Evolutionary conservation across 2,797 vertebrate species (phyloP), one percentile per base, ranked within the genome.

Genomic region (Pseudocheirus occidentalis): DNA sequence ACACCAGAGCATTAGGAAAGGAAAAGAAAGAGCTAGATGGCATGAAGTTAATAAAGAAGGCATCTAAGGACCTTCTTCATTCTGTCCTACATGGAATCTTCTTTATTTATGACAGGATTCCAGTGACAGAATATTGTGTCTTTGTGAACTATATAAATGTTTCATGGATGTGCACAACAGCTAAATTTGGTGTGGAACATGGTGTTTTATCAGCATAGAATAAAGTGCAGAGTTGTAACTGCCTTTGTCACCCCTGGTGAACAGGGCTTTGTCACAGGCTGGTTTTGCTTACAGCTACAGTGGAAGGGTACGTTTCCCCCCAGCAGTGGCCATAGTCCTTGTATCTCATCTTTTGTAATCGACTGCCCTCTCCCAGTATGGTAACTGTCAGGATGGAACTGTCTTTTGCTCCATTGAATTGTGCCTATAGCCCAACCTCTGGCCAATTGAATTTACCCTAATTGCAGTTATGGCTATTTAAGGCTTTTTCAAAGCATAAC

Each of bases 1-100:
- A 2, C 14, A n/a, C 21, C 0, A 46, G 73, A 9, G 18, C 40
- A 55, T 50, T 28, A n/a, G 0, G 11, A 56, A 58, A 21, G 10
- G 73, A 92, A 73, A 28, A 7, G 13, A 50, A 53, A 31, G 12
- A 24, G 27, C 1, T 9, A 40, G 54, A 55, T 10, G 29, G 34
- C 2, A 29, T 0, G 28, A 18, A 0, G 3, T 40, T 21, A 66
- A 46, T 24, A 13, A 2, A 1, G 24, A 21, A 54, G 12, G 5
- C 12, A 31, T 14, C 31, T 90, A 62, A 92, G 54, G 7, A 7
- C 21, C 53, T n/a, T 12, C 59, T n/a, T 0, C 29, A 55, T 54
- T 18, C 50, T 31, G 29, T 89, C 16, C 27, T 14, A 90, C 46
- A 28, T n/a, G 24, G 28, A n/a, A 62, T 24, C 40, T 55, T 56